Evolutionary conservation across 1,140 invertebrate species (phyloP).

Genomic region (Atta texana): DNA sequence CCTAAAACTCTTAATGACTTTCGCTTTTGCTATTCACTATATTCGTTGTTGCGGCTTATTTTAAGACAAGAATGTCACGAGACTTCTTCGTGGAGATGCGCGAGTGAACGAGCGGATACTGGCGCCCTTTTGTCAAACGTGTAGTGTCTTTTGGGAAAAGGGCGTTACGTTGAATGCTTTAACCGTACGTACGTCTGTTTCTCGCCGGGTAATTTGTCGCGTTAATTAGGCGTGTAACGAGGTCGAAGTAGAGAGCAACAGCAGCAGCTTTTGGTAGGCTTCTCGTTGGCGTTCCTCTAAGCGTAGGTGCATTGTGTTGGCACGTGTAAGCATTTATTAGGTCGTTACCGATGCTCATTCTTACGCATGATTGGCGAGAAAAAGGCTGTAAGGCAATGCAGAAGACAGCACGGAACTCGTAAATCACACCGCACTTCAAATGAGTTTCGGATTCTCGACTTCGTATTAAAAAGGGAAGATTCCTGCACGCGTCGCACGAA

Average conservation of each 20-base stretch:
- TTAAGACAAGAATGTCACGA: conserved; percentile 66
- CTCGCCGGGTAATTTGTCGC: conserved; percentile 80
- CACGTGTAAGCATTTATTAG: conserved; percentile 72
- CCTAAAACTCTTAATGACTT: conserved; percentile 71
- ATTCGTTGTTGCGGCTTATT: conserved; percentile 62
- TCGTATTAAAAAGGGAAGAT: conserved; percentile 62
- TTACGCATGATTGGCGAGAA: conserved; percentile 64
- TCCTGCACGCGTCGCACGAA: conserved; percentile 38
- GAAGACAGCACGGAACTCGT: conserved; percentile 22
- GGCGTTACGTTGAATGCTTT: conserved; percentile 72
- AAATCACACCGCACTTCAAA: conserved; percentile 66
- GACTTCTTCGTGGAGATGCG: neutral
- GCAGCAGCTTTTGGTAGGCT: conserved; percentile 53
- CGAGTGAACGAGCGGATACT: conserved; percentile 5
- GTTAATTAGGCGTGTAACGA: conserved; percentile 83
- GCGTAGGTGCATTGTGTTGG: conserved; percentile 43
- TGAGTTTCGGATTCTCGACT: conserved; percentile 70
- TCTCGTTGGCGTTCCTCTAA: conserved; percentile 24
- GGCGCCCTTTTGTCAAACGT: conserved; percentile 70
- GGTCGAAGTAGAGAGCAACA: conserved; percentile 56
- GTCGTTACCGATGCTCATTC: conserved; percentile 72
- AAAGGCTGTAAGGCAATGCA: conserved; percentile 34
- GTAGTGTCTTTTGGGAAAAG: conserved; percentile 67
- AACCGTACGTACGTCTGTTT: conserved; percentile 77
- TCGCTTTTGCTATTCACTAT: conserved; percentile 57